Conservation (phyloP, 1,140 invertebrate species). For the Bombus affinis region DNA sequence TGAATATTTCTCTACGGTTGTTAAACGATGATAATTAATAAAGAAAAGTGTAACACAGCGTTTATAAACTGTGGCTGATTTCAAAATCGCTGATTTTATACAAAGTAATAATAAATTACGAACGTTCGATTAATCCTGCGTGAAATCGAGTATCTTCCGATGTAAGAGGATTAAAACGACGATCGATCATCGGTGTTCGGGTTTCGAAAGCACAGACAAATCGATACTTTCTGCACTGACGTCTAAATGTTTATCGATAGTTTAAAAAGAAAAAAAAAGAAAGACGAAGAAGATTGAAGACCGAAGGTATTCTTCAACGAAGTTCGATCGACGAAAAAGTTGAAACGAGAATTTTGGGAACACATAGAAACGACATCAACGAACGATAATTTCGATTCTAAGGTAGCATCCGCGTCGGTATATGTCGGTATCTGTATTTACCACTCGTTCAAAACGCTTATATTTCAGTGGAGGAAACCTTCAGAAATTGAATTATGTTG, state of each 20-base stretch:
- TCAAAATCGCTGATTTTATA: not conserved
- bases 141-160: not conserved
- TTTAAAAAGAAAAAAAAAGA: accelerated
- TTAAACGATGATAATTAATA: not conserved
- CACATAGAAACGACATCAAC: constrained; percentile 6
- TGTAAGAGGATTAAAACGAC: not conserved
- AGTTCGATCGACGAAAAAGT: not conserved
- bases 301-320: not conserved
- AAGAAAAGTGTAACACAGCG: no score
- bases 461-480: not conserved
- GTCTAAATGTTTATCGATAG: not conserved
- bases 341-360: not conserved
- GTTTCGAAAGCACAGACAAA: not conserved
- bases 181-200: not conserved
- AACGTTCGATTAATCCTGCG: not conserved
- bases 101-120: not conserved
- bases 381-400: constrained; percentile 20
- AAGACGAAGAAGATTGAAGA: not conserved
- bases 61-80: no score
- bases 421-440: not conserved
- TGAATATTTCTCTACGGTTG: not conserved
- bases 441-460: not conserved
- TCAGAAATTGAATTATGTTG: not conserved
- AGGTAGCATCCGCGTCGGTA: not conserved
- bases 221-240: not conserved